phyloP scores from a whole-genome alignment of 2,797 vertebrate genomes.

The Nyctibius grandis region DNA sequence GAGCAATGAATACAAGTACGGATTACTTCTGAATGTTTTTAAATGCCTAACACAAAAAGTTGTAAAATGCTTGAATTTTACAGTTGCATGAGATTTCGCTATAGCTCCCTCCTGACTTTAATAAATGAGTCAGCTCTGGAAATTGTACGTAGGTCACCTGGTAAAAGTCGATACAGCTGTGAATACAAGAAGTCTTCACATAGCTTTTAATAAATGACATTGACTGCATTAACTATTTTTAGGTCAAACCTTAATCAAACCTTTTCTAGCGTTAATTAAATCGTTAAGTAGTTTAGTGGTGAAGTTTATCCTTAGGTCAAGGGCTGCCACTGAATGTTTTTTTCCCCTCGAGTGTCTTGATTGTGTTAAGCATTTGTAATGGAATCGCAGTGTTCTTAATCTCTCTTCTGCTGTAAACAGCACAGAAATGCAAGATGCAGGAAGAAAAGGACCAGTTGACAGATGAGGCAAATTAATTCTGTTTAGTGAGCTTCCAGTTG shows the following conservation, averaged over 20 bases:
- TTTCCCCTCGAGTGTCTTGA: not conserved
- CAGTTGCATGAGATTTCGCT: not conserved
- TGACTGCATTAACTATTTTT: not conserved
- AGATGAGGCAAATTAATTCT: conserved; percentile 14
- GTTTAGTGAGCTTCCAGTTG: conserved; percentile 27
- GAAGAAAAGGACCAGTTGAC: not conserved
- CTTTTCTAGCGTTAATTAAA: not conserved
- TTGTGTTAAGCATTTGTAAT: conserved; percentile 27
- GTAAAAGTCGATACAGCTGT: not conserved
- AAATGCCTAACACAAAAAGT: not conserved
- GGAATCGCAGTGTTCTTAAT: not conserved
- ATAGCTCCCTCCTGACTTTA: not conserved
- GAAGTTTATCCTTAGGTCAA: not conserved
- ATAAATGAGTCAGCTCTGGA: not conserved
- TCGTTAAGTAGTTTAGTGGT: not conserved
- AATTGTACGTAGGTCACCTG: not conserved
- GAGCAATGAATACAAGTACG: not conserved
- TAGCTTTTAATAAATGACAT: not conserved
- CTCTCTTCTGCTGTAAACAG: conserved; percentile 21
- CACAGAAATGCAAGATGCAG: not conserved
- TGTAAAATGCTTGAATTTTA: not conserved
- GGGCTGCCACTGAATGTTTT: not conserved
- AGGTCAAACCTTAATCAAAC: not conserved
- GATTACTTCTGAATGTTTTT: not conserved
- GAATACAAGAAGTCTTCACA: not conserved